A percentile compares a stretch with the other conserved stretches of the same genome.
Evolutionary conservation across 2,888 invertebrate species (phyloP).

Genomic region (Caenorhabditis uteleia): DNA sequence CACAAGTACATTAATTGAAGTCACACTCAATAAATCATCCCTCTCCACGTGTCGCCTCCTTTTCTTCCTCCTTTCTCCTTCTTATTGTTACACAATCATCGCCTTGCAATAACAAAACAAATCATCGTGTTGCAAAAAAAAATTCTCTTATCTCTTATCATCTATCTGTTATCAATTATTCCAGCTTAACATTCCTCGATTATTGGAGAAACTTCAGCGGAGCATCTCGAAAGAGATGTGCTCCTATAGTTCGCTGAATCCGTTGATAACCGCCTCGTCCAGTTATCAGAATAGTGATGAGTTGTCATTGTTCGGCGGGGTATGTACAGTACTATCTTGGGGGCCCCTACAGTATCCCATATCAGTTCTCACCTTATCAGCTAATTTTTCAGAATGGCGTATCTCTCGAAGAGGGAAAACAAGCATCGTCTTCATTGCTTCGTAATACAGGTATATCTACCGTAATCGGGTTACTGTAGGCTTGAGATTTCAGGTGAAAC

Average conservation of each 20-base stretch:
- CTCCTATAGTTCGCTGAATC: slow-evolving; percentile 34
- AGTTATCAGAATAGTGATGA: too few relatives aligned
- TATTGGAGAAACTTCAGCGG: slow-evolving; percentile 30
- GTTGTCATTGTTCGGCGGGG: too few relatives aligned
- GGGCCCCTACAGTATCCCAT: too few relatives aligned
- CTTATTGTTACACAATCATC: not conserved
- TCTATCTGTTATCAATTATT: slow-evolving; percentile 2
- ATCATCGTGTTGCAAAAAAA: too few relatives aligned
- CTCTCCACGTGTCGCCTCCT: too few relatives aligned
- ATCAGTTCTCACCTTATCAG: too few relatives aligned
- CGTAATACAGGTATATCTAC: slow-evolving; percentile 26
- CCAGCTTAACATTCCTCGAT: slow-evolving; percentile 17
- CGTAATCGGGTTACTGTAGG: slow-evolving; percentile 9
- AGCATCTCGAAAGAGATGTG: slow-evolving; percentile 36
- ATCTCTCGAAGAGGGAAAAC: slow-evolving; percentile 42
- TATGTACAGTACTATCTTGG: too few relatives aligned
- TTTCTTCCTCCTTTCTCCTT: slow-evolving; percentile 2
- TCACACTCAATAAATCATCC: too few relatives aligned
- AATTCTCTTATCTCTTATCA: not conserved
- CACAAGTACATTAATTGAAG: too few relatives aligned
- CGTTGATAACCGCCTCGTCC: slow-evolving; percentile 5
- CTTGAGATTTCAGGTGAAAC: not conserved
- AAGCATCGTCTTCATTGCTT: slow-evolving; percentile 34
- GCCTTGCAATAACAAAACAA: too few relatives aligned
- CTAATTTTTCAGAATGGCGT: slow-evolving; percentile 39